Conservation (phyloP, 2,113 vertebrate species). For the Alces alces region DNA sequence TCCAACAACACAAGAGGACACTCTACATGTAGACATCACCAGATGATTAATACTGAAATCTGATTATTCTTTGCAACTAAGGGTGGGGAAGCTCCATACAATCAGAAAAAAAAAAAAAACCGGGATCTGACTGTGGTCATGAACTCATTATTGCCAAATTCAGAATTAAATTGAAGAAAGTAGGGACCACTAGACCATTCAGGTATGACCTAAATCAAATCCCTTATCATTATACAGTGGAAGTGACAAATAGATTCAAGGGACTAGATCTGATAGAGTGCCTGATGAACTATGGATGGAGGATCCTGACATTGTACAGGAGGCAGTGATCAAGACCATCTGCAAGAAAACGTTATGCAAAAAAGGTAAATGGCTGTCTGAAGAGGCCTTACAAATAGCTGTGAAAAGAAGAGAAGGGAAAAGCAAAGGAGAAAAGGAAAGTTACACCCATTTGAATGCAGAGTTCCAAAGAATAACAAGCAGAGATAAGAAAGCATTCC, state of each 20-base stretch:
- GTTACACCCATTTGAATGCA: neutral
- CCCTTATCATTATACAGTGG: neutral
- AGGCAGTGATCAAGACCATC: neutral
- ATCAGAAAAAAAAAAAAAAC: neutral
- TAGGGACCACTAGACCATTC: neutral
- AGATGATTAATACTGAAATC: neutral
- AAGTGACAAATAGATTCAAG: neutral
- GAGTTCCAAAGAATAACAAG: neutral
- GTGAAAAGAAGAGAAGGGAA: neutral
- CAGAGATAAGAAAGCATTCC: neutral
- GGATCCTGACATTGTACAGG: neutral
- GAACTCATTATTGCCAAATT: neutral
- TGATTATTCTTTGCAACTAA: neutral
- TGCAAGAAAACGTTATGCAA: neutral
- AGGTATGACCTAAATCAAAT: neutral
- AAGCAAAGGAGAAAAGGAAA: neutral
- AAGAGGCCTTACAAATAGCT: neutral
- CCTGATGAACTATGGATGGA: neutral
- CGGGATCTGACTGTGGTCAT: fast-evolving
- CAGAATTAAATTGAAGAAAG: neutral
- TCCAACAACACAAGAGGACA: neutral
- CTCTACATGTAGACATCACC: neutral
- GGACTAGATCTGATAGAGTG: neutral
- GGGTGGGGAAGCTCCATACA: neutral
- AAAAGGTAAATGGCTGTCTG: neutral